Conservation (phyloP, 2,888 invertebrate genomes). For the Taenaris catops region DNA sequence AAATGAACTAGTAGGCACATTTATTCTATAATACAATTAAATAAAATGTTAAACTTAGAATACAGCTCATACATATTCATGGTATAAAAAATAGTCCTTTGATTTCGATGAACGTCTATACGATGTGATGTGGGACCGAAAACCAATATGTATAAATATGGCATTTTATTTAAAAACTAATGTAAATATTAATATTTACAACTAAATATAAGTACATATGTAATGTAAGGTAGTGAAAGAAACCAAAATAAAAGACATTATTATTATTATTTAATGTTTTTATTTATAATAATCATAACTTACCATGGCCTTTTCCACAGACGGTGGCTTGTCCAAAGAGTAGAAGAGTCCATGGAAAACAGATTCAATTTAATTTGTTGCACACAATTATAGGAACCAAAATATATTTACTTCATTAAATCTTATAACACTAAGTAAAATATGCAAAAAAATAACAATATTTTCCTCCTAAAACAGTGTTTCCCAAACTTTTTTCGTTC, state of each 20-base stretch:
- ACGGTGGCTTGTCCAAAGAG: constrained; percentile 59
- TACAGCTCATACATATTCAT: too few species aligned
- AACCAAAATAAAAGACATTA: constrained; percentile 42
- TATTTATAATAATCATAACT: constrained; percentile 61
- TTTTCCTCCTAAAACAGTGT: constrained; percentile 6
- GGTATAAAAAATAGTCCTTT: too few species aligned
- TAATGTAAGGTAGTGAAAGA: constrained; percentile 21
- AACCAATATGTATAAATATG: too few species aligned
- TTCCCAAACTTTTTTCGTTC: too few species aligned
- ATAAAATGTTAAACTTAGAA: too few species aligned
- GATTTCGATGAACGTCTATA: too few species aligned
- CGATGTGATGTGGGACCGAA: too few species aligned
- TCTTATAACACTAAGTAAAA: constrained; percentile 13
- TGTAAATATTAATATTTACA: too few species aligned
- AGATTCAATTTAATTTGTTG: constrained; percentile 58
- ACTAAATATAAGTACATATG: too few species aligned
- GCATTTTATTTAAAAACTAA: too few species aligned
- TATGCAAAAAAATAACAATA: constrained; percentile 15
- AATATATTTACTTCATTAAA: constrained; percentile 15
- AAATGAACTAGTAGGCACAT: too few species aligned
- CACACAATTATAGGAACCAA: constrained; percentile 42
- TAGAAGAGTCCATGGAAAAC: constrained; percentile 76
- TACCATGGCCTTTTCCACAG: constrained; percentile 74
- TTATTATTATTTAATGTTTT: constrained; percentile 42
- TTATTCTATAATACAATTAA: too few species aligned